Evolutionary conservation across 2,797 vertebrate species (phyloP).

Genomic region (Anabacerthia variegaticeps): DNA sequence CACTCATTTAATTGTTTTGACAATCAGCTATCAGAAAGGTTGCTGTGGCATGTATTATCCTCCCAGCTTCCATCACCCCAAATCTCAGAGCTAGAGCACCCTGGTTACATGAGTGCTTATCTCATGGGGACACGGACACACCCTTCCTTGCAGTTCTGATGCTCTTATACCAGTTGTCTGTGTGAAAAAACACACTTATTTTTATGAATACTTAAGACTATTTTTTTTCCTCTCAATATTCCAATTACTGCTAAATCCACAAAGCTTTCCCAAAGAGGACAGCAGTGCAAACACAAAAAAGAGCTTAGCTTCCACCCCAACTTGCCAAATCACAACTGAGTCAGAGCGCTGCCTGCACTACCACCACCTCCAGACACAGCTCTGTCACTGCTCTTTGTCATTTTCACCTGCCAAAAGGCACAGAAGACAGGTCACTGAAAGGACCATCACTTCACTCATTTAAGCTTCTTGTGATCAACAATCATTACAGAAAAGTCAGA

Average conservation of each 20-base stretch:
- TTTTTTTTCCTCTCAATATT: neutral
- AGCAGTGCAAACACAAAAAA: neutral
- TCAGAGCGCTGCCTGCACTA: neutral
- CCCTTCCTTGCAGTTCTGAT: neutral
- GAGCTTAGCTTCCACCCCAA: neutral
- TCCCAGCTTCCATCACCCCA: neutral
- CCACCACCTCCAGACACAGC: neutral
- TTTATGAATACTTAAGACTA: neutral
- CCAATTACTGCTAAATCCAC: neutral
- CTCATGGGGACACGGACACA: neutral
- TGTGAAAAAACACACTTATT: neutral
- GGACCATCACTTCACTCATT: neutral
- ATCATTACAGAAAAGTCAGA: neutral
- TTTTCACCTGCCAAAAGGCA: neutral
- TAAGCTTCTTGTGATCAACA: neutral
- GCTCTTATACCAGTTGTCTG: neutral
- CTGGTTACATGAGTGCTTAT: neutral
- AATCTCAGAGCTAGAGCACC: neutral
- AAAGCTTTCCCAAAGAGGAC: neutral
- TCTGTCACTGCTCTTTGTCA: neutral
- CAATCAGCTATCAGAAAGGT: neutral
- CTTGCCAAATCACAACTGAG: neutral
- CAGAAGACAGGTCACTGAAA: neutral
- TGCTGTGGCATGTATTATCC: neutral
- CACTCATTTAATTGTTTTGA: neutral